phyloP scores from a whole-genome alignment of 1,140 invertebrate species.

The Drosophila bocki region DNA sequence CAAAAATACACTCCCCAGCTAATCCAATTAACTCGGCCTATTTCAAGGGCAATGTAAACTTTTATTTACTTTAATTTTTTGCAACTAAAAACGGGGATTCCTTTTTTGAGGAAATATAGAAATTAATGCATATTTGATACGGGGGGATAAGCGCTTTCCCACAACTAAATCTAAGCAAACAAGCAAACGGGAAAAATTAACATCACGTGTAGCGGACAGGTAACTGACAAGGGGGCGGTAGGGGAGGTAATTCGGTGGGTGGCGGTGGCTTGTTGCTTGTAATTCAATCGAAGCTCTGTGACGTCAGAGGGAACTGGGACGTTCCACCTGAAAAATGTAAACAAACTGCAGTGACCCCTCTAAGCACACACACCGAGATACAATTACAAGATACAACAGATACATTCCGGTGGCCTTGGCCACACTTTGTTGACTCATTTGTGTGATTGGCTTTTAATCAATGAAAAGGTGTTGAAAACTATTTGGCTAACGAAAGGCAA shows the following conservation, averaged over 20 bases:
- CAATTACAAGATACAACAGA: constrained; percentile 30
- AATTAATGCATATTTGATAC: constrained; percentile 11
- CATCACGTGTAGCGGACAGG: constrained; percentile 65
- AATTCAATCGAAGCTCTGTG: constrained; percentile 45
- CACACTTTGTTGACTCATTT: constrained; percentile 54
- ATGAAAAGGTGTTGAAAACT: constrained; percentile 29
- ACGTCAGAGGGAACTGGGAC: constrained; percentile 50
- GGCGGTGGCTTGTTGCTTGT: constrained; percentile 10
- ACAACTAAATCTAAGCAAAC: constrained; percentile 8
- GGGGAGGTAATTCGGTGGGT: constrained; percentile 3
- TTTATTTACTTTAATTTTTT: not conserved
- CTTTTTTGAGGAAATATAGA: constrained; percentile 3
- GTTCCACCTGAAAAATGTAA: constrained; percentile 52
- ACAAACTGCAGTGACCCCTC: constrained; percentile 49
- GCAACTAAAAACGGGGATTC: constrained; percentile 22
- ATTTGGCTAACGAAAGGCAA: constrained; percentile 20
- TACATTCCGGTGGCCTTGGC: constrained; percentile 41
- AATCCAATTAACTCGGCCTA: constrained; percentile 25
- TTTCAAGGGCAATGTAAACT: constrained; percentile 18
- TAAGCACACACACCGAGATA: constrained; percentile 18
- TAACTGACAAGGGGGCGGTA: constrained; percentile 29
- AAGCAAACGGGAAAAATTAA: constrained; percentile 29
- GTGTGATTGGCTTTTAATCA: constrained; percentile 53
- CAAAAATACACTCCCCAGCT: constrained; percentile 5
- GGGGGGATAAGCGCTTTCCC: constrained; percentile 12